Evolutionary conservation across 1,140 invertebrate genomes (phyloP), one percentile per base, ranked within the genome.

Genomic region (Streblospio benedicti): DNA sequence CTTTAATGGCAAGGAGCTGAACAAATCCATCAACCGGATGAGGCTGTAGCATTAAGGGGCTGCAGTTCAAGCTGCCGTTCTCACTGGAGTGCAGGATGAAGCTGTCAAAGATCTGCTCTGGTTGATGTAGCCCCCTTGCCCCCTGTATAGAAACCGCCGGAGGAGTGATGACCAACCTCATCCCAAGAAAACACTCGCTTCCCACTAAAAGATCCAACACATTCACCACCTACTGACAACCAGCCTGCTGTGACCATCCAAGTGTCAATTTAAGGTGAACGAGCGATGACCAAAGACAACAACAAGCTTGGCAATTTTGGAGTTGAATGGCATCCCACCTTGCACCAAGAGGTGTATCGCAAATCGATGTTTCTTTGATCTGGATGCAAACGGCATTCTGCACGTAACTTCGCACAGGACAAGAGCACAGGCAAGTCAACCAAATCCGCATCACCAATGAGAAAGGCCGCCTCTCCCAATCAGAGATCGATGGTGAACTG

Each of bases 391-490:
- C 47, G 76, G 76, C 66, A 78, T 78, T 53, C 59, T 78, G 5
- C 77, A 78, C 61, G 76, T 78, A 4, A 71, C 77, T 2, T n/a
- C 50, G 82, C 82, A 44, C 65, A 67, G 14, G 82, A 84, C 63
- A 82, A 83, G 67, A 80, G 79, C 1, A 96, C 93, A 61, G 93
- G 93, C 70, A 95, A 94, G 77, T 89, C 93, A 71, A 97, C 96
- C 79, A 96, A 96, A 97, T 97, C 75, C 95, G 91, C 30, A 97
- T 97, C 69, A 97, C 91, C 69, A 97, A 97, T 73, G 93, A 97
- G 80, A 97, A 97, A 75, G 95, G 91, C 28, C 96, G 97, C 68
- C 96, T 57, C 18, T 35, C 25, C 20, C 27, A 57, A 31, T 18
- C 27, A 9, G 56, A 57, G 28, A 57, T 57, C 30, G 56, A 57